Evolutionary conservation across 2,888 invertebrate genomes (phyloP).

Genomic region (Microctonus hyperodae): DNA sequence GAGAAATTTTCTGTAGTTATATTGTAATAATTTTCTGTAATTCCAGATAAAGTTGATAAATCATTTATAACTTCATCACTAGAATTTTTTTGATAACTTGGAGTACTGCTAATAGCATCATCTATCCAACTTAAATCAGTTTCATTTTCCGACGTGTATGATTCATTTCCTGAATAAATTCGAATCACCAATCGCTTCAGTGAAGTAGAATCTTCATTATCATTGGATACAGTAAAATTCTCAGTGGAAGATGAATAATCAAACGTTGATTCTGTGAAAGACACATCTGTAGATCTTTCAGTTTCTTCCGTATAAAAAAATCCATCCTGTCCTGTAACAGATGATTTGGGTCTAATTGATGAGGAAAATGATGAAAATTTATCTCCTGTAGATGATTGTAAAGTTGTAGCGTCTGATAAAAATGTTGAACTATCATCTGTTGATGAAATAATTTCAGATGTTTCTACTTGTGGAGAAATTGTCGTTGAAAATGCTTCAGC

Average conservation of each 20-base stretch:
- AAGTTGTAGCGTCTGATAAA: neutral
- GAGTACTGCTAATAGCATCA: conserved; percentile 5
- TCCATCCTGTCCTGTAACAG: neutral
- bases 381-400: neutral
- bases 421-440: neutral
- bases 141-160: conserved; percentile 12
- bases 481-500: neutral
- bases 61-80: neutral
- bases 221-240: neutral
- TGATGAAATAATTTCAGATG: neutral
- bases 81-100: neutral
- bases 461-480: neutral
- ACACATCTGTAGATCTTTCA: neutral
- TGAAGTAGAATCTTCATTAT: conserved; percentile 19
- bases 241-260: neutral
- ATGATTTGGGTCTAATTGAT: neutral
- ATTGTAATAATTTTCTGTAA: too few relatives aligned
- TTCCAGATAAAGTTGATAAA: too few relatives aligned
- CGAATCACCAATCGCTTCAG: conserved; percentile 30
- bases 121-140: conserved; percentile 22
- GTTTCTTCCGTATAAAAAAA: neutral
- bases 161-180: conserved; percentile 30
- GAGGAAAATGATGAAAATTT: neutral
- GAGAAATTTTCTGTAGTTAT: too few relatives aligned
- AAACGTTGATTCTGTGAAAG: neutral